Conservation (phyloP, 2,888 invertebrate genomes). For the Eristalinus aeneus region DNA sequence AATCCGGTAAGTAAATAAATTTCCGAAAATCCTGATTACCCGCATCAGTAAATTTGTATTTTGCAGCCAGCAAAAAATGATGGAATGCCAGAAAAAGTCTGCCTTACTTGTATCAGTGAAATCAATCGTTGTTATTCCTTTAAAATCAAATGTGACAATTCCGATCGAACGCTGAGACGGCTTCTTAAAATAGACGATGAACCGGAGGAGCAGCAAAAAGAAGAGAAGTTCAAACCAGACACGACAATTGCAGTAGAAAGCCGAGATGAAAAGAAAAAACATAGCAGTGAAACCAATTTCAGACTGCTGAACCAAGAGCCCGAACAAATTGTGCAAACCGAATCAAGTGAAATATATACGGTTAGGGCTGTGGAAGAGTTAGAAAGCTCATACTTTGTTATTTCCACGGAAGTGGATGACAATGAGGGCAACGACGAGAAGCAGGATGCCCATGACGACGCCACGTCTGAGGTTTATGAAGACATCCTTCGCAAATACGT, state of each 20-base stretch:
- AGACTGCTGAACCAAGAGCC: slow-evolving; percentile 22
- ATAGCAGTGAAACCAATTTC: slow-evolving; percentile 7
- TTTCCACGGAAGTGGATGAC: slow-evolving; percentile 12
- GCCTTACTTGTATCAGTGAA: slow-evolving; percentile 78
- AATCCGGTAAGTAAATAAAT: slow-evolving; percentile 72
- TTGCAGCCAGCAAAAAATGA: slow-evolving; percentile 77
- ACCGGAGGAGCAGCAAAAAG: slow-evolving; percentile 66
- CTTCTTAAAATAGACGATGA: slow-evolving; percentile 72
- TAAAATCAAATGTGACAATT: slow-evolving; percentile 79
- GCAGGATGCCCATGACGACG: not conserved
- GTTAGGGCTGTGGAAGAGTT: slow-evolving; percentile 11
- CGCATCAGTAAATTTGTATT: not conserved
- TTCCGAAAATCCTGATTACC: not conserved
- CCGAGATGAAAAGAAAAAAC: slow-evolving; percentile 13
- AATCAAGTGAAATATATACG: slow-evolving; percentile 1
- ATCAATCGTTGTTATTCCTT: slow-evolving; percentile 79
- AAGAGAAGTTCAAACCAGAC: slow-evolving; percentile 69
- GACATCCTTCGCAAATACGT: slow-evolving; percentile 21
- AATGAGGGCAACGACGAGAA: slow-evolving; percentile 11
- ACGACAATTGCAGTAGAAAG: slow-evolving; percentile 49
- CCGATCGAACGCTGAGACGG: slow-evolving; percentile 77
- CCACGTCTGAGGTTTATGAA: not conserved
- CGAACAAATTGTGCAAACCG: not conserved
- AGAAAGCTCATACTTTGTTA: slow-evolving; percentile 24
- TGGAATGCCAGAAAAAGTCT: slow-evolving; percentile 79